These are phyloP conservation scores for Seira ritae DNA, from an alignment of 2,888 invertebrate genomes.

Conservation along the genomic window DNA sequence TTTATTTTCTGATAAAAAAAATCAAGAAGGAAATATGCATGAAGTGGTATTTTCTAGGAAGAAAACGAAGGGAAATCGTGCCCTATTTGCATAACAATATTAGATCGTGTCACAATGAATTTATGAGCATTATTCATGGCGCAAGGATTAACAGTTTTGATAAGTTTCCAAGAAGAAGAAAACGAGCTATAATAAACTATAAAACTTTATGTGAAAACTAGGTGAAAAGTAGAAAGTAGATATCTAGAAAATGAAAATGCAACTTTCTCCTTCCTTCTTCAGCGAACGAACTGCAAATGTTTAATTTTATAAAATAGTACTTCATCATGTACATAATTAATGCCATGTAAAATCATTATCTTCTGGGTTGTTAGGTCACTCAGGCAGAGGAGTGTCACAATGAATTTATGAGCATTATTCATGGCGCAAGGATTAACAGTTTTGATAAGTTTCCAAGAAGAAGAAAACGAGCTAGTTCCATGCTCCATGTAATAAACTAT, in stretches of 20 bases:
- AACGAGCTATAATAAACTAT: background rate
- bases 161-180: constrained; percentile 31
- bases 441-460: constrained; percentile 42
- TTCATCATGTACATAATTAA: constrained; percentile 1
- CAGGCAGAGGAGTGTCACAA: constrained; percentile 15
- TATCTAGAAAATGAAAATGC: too few relatives aligned
- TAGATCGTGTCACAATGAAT: constrained; percentile 38
- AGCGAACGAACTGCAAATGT: too few relatives aligned
- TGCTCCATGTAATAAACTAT: background rate
- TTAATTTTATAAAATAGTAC: constrained; percentile 7
- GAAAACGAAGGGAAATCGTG: too few relatives aligned
- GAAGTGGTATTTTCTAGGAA: too few relatives aligned
- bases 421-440: constrained; percentile 31
- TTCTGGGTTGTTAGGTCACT: too few relatives aligned
- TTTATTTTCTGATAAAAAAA: too few relatives aligned
- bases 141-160: constrained; percentile 40
- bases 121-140: constrained; percentile 24
- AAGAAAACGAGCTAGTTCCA: background rate
- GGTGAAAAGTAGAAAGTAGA: background rate
- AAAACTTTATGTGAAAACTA: background rate
- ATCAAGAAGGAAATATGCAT: too few relatives aligned
- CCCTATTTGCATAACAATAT: background rate
- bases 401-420: constrained; percentile 25
- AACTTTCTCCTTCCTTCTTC: too few relatives aligned
- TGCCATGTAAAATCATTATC: constrained; percentile 8